Evolutionary conservation across 1,140 invertebrate species (phyloP).

Genomic region (Calliphora vicina): DNA sequence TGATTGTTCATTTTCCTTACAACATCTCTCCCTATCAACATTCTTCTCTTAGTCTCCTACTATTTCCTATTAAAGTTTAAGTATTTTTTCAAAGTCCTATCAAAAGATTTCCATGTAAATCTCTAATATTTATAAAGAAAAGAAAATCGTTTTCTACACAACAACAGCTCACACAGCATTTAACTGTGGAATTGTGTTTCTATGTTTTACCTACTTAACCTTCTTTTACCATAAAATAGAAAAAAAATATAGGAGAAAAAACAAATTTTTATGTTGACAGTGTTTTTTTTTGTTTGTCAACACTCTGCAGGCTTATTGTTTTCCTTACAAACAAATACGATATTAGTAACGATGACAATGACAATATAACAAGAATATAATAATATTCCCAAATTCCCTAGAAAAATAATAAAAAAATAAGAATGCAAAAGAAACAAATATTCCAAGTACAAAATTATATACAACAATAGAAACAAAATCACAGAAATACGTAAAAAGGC

Average conservation of each 20-base stretch:
- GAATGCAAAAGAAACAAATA: not conserved
- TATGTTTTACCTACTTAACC: not conserved
- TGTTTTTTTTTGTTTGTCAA: not conserved
- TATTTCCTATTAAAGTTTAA: not conserved
- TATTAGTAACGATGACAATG: slow-evolving; percentile 1
- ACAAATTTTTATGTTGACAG: not conserved
- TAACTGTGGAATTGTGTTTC: not conserved
- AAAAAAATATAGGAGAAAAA: not conserved
- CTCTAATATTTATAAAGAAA: not conserved
- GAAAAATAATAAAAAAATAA: not conserved
- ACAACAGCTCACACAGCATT: not conserved
- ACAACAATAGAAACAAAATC: not conserved
- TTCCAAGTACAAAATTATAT: not conserved
- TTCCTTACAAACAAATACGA: not conserved
- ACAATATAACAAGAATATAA: not conserved
- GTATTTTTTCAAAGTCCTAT: not conserved
- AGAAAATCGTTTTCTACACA: not conserved
- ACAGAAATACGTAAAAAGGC: too few relatives aligned
- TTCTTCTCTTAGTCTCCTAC: too few relatives aligned
- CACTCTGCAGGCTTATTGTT: not conserved
- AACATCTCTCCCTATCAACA: too few relatives aligned
- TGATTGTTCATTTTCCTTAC: too few relatives aligned
- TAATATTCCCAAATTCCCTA: slow-evolving; percentile 5
- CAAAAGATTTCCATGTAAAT: not conserved
- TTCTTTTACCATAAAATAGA: not conserved